phyloP scores from a whole-genome alignment of 2,113 vertebrate genomes.

The Ahaetulla prasina region DNA sequence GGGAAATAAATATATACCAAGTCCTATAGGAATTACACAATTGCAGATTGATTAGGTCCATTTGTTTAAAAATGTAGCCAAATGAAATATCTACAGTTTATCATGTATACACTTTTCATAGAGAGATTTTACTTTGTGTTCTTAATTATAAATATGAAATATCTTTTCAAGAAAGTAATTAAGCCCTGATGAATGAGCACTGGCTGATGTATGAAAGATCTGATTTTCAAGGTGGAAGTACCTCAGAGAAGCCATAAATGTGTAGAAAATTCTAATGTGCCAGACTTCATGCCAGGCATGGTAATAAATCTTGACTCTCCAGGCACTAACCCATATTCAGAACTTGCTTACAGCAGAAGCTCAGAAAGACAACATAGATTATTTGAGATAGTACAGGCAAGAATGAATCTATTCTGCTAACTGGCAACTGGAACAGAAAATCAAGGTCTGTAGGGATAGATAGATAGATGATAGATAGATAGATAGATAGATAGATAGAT shows the following conservation, averaged over 20 bases:
- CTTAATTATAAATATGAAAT: conserved; percentile 17
- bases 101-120: neutral
- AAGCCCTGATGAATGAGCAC: neutral
- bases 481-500: neutral
- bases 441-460: neutral
- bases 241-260: neutral
- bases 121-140: neutral
- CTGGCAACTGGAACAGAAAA: neutral
- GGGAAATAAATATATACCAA: neutral
- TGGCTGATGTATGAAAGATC: neutral
- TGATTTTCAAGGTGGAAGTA: conserved; percentile 4
- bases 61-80: neutral
- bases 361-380: neutral
- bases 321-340: neutral
- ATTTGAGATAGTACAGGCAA: neutral
- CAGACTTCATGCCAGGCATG: neutral
- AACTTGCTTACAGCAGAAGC: neutral
- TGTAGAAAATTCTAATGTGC: neutral
- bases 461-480: too few relatives aligned
- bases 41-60: neutral
- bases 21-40: neutral
- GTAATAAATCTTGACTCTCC: neutral
- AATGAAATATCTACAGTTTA: neutral
- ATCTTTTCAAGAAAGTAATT: neutral
- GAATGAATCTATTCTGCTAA: neutral